These are phyloP conservation scores for Falco punctatus DNA, from an alignment of 2,113 vertebrate genomes.

Conservation along the genomic window DNA sequence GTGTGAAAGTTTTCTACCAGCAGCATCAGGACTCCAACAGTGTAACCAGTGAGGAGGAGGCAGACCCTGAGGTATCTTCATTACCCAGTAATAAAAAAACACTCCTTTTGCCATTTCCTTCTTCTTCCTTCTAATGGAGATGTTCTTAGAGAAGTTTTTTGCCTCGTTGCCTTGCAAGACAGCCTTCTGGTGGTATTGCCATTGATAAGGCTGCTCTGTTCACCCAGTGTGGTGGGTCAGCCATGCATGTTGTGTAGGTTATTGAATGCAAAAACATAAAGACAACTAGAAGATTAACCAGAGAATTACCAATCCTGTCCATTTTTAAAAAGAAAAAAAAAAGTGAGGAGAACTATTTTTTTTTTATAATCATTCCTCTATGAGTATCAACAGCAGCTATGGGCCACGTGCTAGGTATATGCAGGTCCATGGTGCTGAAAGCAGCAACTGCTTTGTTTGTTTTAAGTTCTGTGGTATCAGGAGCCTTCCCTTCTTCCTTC, in stretches of 20 bases:
- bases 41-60: neutral
- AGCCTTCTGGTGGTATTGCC: neutral
- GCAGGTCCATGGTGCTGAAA: rapidly evolving
- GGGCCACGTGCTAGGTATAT: rapidly evolving
- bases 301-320: neutral
- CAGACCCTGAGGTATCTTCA: neutral
- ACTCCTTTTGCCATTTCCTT: rapidly evolving
- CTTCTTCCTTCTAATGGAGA: neutral
- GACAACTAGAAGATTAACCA: neutral
- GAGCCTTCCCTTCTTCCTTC: neutral
- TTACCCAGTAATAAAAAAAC: neutral
- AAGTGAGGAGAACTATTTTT: neutral
- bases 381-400: no score
- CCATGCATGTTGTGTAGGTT: rapidly evolving
- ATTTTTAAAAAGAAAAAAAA: neutral
- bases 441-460: neutral
- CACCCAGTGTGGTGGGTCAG: neutral
- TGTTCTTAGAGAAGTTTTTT: neutral
- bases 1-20: neutral
- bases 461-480: neutral
- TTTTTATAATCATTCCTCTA: neutral
- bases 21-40: rapidly evolving
- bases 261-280: neutral
- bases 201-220: neutral
- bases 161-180: neutral